phyloP scores from a whole-genome alignment of 2,888 invertebrate species.

The Brachyptera risi region DNA sequence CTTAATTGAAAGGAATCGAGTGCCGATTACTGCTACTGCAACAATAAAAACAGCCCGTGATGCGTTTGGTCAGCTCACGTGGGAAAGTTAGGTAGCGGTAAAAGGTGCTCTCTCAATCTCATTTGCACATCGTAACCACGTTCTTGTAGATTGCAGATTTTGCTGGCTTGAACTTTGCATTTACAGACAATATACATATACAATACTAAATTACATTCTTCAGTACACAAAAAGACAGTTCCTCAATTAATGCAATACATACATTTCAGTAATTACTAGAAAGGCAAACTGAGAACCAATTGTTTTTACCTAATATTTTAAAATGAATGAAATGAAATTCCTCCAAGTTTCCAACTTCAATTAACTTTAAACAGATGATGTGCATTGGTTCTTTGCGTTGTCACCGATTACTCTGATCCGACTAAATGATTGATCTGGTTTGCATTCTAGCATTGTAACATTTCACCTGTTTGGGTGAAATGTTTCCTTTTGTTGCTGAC shows the following conservation, averaged over 20 bases:
- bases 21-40: slow-evolving; percentile 18
- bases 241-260: too few species aligned
- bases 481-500: slow-evolving; percentile 25
- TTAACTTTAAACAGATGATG: too few species aligned
- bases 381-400: slow-evolving; percentile 27
- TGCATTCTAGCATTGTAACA: slow-evolving; percentile 33
- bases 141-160: slow-evolving; percentile 34
- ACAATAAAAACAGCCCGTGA: neutral
- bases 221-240: slow-evolving; percentile 17
- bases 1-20: slow-evolving; percentile 26
- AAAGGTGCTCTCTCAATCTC: slow-evolving; percentile 18
- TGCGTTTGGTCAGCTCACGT: neutral
- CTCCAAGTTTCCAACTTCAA: too few species aligned
- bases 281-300: neutral
- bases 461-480: slow-evolving; percentile 27
- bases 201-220: slow-evolving; percentile 14
- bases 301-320: neutral
- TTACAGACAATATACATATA: slow-evolving; percentile 22
- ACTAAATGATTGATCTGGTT: slow-evolving; percentile 34
- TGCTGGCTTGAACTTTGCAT: slow-evolving; percentile 34
- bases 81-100: slow-evolving; percentile 20
- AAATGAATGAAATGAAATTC: too few species aligned
- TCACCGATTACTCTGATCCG: slow-evolving; percentile 22
- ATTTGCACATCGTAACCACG: slow-evolving; percentile 32
- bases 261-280: neutral